Conservation (phyloP, 2,113 vertebrate species). For the Bostrychus sinensis region DNA sequence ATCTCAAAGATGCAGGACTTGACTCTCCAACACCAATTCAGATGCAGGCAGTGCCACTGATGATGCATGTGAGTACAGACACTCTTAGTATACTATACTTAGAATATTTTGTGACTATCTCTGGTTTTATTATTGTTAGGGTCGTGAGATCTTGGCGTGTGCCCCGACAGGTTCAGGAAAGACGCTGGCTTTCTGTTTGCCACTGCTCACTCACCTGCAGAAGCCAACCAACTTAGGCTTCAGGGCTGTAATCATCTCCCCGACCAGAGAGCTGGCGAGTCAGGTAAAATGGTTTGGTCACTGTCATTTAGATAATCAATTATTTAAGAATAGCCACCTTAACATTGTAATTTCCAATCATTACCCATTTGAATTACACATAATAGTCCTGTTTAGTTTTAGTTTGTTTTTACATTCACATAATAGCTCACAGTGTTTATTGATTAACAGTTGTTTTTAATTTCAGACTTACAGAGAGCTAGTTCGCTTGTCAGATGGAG, state of each 20-base stretch:
- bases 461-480: slow-evolving; percentile 92
- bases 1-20: slow-evolving; percentile 86
- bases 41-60: slow-evolving; percentile 95
- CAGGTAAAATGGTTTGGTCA: slow-evolving; percentile 79
- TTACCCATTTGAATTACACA: too few relatives aligned
- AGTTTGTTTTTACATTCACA: too few relatives aligned
- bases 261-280: slow-evolving; percentile 92
- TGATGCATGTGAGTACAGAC: slow-evolving; percentile 87
- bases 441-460: slow-evolving; percentile 6
- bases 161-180: slow-evolving; percentile 97
- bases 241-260: slow-evolving; percentile 90
- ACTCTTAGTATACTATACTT: too few relatives aligned
- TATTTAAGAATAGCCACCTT: too few relatives aligned
- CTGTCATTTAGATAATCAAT: too few relatives aligned
- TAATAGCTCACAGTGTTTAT: too few relatives aligned
- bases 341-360: background rate
- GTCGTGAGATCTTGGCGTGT: slow-evolving; percentile 92
- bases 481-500: slow-evolving; percentile 88
- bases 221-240: slow-evolving; percentile 92
- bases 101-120: background rate
- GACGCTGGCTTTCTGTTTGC: slow-evolving; percentile 93
- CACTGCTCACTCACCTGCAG: slow-evolving; percentile 87
- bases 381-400: too few relatives aligned
- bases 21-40: slow-evolving; percentile 88
- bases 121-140: slow-evolving; percentile 64